A percentile compares a stretch with the other conserved stretches of the same genome.
These are phyloP conservation scores for Formicarius rufipectus DNA, from an alignment of 2,113 vertebrate genomes.

Conservation along the genomic window DNA sequence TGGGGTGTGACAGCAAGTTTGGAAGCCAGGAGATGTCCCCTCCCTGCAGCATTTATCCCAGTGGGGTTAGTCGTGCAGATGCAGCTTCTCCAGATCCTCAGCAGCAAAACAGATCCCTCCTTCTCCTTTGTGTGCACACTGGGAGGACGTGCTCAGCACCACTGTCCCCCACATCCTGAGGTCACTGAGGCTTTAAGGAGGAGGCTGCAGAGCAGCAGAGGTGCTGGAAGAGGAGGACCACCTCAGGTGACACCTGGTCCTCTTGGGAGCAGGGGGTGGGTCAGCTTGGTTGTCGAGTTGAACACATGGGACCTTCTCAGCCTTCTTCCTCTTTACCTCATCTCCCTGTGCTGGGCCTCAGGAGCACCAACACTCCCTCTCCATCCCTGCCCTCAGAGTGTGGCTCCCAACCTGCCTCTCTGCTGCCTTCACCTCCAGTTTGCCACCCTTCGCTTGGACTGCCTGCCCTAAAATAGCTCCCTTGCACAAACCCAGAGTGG, in stretches of 20 bases:
- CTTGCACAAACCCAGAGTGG: neutral
- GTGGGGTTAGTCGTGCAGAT: neutral
- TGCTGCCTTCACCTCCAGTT: fast-evolving
- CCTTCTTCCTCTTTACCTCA: neutral
- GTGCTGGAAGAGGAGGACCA: neutral
- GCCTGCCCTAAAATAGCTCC: neutral
- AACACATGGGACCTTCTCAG: fast-evolving
- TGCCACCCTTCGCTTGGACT: neutral
- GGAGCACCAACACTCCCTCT: neutral
- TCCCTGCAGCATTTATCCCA: neutral
- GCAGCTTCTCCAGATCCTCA: neutral
- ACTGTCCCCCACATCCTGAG: neutral
- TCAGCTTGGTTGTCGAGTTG: neutral
- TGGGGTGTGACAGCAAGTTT: neutral
- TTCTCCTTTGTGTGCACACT: neutral
- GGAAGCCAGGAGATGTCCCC: neutral
- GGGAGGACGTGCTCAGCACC: neutral
- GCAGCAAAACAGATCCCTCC: neutral
- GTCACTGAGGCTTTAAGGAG: neutral
- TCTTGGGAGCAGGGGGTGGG: neutral
- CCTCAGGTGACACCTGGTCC: neutral
- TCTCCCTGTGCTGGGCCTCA: neutral
- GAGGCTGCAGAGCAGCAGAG: neutral
- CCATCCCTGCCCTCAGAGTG: neutral
- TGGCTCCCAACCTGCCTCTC: neutral